Evolutionary conservation across 2,113 vertebrate genomes (phyloP).

Genomic region (Plestiodon gilberti): DNA sequence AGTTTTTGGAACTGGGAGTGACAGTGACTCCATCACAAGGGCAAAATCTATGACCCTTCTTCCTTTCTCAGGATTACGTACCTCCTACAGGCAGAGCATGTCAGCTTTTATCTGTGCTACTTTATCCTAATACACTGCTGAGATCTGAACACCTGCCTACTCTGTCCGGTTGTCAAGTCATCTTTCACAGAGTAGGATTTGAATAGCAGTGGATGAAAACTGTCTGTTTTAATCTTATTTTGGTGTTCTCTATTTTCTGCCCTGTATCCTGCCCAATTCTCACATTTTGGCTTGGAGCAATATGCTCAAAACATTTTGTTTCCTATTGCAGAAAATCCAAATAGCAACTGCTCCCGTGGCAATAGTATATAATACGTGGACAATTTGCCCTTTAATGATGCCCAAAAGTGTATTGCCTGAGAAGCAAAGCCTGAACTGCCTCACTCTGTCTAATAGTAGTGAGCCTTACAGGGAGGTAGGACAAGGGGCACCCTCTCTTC

Average conservation of each 20-base stretch:
- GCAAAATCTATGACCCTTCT: not conserved
- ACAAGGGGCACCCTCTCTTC: too few relatives aligned
- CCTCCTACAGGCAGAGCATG: not conserved
- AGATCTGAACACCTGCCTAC: not conserved
- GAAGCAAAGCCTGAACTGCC: not conserved
- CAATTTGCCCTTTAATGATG: not conserved
- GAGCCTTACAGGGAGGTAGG: not conserved
- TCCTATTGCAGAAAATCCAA: not conserved
- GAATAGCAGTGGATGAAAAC: not conserved
- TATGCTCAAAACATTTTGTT: not conserved
- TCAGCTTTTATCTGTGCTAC: not conserved
- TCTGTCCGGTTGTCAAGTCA: not conserved
- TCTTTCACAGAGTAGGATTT: not conserved
- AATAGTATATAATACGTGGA: not conserved
- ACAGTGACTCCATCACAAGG: not conserved
- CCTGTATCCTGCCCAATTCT: not conserved
- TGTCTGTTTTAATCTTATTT: not conserved
- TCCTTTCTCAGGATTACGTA: conserved; percentile 1
- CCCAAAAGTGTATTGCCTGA: not conserved
- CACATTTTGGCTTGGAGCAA: not conserved
- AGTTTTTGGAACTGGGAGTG: not conserved
- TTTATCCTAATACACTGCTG: not conserved
- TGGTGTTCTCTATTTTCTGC: not conserved
- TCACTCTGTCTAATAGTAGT: not conserved
- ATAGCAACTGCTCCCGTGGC: not conserved